Evolutionary conservation across 2,888 invertebrate species (phyloP).

Genomic region (Euzetes globulus): DNA sequence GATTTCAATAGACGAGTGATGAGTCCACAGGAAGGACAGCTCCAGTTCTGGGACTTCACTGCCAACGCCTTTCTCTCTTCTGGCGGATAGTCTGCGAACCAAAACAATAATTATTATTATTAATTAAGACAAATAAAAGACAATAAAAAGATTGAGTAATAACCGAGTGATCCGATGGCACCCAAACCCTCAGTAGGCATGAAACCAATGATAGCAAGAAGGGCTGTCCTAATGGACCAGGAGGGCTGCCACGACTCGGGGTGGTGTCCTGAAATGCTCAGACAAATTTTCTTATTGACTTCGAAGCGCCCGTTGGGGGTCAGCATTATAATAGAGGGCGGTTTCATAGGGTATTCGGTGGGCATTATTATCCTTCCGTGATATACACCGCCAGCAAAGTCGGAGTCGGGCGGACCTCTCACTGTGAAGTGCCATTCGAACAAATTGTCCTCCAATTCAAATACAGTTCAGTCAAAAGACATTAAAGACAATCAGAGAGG

Average conservation of each 20-base stretch:
- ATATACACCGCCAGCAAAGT: slow-evolving; percentile 82
- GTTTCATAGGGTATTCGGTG: slow-evolving; percentile 93
- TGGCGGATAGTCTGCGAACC: slow-evolving; percentile 63
- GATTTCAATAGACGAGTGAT: slow-evolving; percentile 50
- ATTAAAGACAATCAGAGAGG: not conserved
- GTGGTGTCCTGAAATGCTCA: slow-evolving; percentile 90
- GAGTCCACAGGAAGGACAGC: slow-evolving; percentile 59
- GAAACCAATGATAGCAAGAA: slow-evolving; percentile 84
- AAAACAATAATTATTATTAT: not conserved
- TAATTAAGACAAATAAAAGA: not conserved
- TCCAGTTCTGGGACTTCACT: slow-evolving; percentile 58
- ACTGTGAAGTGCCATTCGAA: slow-evolving; percentile 98
- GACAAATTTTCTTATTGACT: slow-evolving; percentile 83
- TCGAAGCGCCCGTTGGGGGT: slow-evolving; percentile 95
- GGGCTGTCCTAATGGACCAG: slow-evolving; percentile 85
- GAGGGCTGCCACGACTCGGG: slow-evolving; percentile 98
- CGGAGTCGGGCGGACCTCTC: slow-evolving; percentile 75
- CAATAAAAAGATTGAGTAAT: not conserved
- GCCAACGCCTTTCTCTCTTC: slow-evolving; percentile 73
- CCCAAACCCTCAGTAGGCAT: slow-evolving; percentile 85
- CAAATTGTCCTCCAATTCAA: slow-evolving; percentile 62
- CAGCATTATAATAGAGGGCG: slow-evolving; percentile 83
- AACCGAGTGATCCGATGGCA: slow-evolving; percentile 70
- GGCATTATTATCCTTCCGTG: slow-evolving; percentile 86
- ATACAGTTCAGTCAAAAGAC: not conserved